These are phyloP conservation scores for Mamestra configurata DNA, from an alignment of 1,140 invertebrate species.

Conservation along the genomic window DNA sequence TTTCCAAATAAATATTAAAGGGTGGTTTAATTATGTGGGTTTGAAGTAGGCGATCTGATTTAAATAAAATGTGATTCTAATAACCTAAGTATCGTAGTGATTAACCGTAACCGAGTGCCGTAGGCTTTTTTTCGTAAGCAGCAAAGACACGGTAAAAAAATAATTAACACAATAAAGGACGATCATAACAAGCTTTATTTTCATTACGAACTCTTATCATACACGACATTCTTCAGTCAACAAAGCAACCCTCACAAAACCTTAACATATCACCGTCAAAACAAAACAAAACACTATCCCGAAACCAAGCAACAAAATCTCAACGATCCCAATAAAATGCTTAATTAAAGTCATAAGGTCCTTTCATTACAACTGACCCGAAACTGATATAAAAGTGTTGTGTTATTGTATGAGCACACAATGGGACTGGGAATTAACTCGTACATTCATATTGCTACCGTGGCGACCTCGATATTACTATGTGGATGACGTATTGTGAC, in stretches of 20 bases:
- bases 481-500: constrained; percentile 36
- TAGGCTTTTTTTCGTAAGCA: too few species aligned
- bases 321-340: constrained; percentile 25
- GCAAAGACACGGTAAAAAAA: too few species aligned
- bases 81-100: too few species aligned
- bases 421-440: constrained; percentile 39
- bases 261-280: not conserved
- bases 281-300: constrained; percentile 24
- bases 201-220: too few species aligned
- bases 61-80: too few species aligned
- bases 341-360: constrained; percentile 40
- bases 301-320: constrained; percentile 16
- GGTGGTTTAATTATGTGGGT: too few species aligned
- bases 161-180: too few species aligned
- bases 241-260: not conserved
- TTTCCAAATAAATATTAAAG: too few species aligned
- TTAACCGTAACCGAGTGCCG: too few species aligned
- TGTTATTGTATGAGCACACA: constrained; percentile 34
- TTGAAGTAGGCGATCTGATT: too few species aligned
- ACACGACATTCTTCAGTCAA: not conserved
- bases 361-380: constrained; percentile 25
- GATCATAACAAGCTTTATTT: too few species aligned
- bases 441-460: constrained; percentile 28
- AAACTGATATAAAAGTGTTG: constrained; percentile 43
- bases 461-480: constrained; percentile 43